A percentile compares a stretch with the other conserved stretches of the same genome.
Evolutionary conservation across 2,113 vertebrate species (phyloP).

Genomic region (Glareola pratincola): DNA sequence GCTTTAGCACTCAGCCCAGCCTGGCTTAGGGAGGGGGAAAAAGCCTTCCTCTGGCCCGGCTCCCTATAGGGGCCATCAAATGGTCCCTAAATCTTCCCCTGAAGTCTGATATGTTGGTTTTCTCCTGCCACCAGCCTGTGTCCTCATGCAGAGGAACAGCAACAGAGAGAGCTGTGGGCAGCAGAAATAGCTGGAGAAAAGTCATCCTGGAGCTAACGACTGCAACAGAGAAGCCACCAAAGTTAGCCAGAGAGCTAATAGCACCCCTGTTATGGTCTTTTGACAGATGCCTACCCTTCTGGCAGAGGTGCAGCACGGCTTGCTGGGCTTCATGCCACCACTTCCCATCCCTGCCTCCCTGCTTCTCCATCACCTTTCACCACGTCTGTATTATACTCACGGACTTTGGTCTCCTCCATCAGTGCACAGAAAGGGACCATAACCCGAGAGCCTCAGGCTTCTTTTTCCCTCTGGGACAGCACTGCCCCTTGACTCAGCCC

Average conservation of each 20-base stretch:
- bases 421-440: rapidly evolving
- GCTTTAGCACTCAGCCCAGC: background rate
- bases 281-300: background rate
- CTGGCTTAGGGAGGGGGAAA: background rate
- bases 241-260: background rate
- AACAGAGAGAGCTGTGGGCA: background rate
- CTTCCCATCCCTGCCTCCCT: background rate
- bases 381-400: background rate
- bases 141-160: background rate
- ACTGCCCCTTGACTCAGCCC: background rate
- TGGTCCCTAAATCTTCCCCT: background rate
- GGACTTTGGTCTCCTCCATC: background rate
- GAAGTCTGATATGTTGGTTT: background rate
- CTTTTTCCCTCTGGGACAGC: background rate
- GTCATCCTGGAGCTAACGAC: background rate
- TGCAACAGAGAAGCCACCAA: background rate
- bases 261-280: background rate
- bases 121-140: background rate
- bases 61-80: background rate
- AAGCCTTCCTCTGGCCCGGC: background rate
- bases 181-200: background rate
- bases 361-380: background rate
- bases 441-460: background rate
- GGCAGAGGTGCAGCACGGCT: background rate
- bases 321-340: rapidly evolving